phyloP scores from a whole-genome alignment of 1,140 invertebrate species.

The Wasmannia auropunctata region DNA sequence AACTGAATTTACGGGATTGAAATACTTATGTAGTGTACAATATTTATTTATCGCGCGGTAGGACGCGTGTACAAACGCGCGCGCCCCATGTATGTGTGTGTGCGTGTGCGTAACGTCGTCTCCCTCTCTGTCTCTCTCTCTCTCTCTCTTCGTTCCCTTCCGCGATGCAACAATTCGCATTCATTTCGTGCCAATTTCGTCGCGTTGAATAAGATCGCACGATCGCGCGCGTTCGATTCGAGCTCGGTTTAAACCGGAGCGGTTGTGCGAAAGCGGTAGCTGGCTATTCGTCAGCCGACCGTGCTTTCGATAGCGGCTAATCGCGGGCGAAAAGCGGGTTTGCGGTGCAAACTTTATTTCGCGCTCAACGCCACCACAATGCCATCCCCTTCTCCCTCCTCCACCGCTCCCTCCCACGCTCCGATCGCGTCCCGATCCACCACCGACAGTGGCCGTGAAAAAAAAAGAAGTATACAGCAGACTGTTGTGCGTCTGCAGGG shows the following conservation, averaged over 20 bases:
- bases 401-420: too few species aligned
- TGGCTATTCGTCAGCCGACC: conserved; percentile 38
- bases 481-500: conserved; percentile 9
- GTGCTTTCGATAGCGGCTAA: conserved; percentile 54
- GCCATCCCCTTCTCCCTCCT: too few species aligned
- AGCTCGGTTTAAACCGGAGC: conserved; percentile 39
- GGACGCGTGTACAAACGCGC: background rate
- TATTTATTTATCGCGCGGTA: background rate
- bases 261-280: conserved; percentile 16
- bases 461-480: conserved; percentile 34
- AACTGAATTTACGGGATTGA: background rate
- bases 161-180: background rate
- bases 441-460: conserved; percentile 8
- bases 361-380: conserved; percentile 49
- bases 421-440: background rate
- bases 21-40: conserved; percentile 8
- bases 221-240: conserved; percentile 26
- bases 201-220: conserved; percentile 40
- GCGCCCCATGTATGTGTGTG: too few species aligned
- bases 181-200: conserved; percentile 47
- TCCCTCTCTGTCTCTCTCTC: background rate
- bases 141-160: too few species aligned
- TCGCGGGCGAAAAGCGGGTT: conserved; percentile 57
- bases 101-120: background rate
- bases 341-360: conserved; percentile 72